Percentiles rank a stretch among this genome's conserved stretches.
Evolutionary conservation across 2,113 vertebrate genomes (phyloP).

Genomic region (human (Homo sapiens)): GRCh38 chr3:181490001-181490500

Average conservation of each 20-base stretch:
- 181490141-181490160: constrained; percentile 25
- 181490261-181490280: not conserved
- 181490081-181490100: not conserved
- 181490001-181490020: not conserved
- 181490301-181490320: not conserved
- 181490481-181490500: not conserved
- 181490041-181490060: not conserved
- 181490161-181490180: not conserved
- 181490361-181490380: not conserved
- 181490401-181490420: not conserved
- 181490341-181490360: not conserved
- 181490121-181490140: not conserved
- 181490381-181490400: not conserved
- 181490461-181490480: not conserved
- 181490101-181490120: not conserved
- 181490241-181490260: not conserved
- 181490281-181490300: not conserved
- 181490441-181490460: not conserved
- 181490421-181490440: not conserved
- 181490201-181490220: not conserved
- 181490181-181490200: not conserved
- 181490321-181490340: not conserved
- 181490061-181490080: not conserved
- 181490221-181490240: not conserved
- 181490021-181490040: not conserved